phyloP scores from a whole-genome alignment of 2,888 invertebrate genomes.

The Macrosoma leucophasiata region DNA sequence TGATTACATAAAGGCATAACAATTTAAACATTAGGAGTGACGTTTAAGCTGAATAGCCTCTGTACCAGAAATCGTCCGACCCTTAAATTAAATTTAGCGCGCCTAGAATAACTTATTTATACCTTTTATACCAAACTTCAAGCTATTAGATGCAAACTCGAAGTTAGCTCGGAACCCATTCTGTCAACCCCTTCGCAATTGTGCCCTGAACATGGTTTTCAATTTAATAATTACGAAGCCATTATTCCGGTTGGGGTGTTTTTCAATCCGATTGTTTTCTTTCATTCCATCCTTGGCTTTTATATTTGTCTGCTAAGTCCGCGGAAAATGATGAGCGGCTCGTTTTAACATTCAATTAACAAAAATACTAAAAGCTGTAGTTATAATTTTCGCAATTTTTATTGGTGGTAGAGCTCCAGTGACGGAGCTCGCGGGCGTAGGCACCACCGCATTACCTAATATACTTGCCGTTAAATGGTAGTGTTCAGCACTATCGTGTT shows the following conservation, averaged over 20 bases:
- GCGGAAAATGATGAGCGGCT: conserved; percentile 22
- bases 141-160: conserved; percentile 14
- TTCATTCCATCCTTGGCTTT: conserved; percentile 49
- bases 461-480: no score
- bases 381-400: background rate
- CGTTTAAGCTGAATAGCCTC: no score
- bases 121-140: no score
- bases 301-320: conserved; percentile 32
- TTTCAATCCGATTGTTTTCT: conserved; percentile 69
- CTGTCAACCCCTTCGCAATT: conserved; percentile 37
- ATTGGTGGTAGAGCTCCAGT: no score
- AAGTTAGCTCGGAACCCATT: conserved; percentile 25
- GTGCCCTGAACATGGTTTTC: conserved; percentile 57
- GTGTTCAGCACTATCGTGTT: no score
- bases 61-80: no score
- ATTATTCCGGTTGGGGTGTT: conserved; percentile 49
- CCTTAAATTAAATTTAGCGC: no score
- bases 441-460: no score
- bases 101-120: no score
- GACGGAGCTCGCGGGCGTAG: no score
- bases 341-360: background rate
- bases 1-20: no score
- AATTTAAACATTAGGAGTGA: no score
- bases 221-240: conserved; percentile 67
- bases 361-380: background rate